These are phyloP conservation scores for Bergia sp. DNA, from an alignment of 92 coral and sea anemone species.

Conservation along the genomic window DNA sequence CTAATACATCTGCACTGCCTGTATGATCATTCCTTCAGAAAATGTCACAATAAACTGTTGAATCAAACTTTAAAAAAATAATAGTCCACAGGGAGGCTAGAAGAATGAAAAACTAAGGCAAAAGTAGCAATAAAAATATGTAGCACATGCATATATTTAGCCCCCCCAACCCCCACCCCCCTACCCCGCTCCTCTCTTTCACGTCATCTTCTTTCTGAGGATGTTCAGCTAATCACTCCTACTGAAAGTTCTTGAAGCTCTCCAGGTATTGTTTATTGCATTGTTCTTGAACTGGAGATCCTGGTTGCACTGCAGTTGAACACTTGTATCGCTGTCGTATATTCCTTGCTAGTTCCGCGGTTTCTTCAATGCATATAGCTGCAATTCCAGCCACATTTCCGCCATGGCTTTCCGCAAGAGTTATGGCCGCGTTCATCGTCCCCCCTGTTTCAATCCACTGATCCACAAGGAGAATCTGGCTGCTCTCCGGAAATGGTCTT, in stretches of 20 bases:
- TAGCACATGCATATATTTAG: no score
- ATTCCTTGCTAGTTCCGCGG: neutral
- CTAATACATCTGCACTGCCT: no score
- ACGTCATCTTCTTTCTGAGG: no score
- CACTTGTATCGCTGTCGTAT: constrained; percentile 8
- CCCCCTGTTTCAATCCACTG: constrained; percentile 51
- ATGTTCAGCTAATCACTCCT: no score
- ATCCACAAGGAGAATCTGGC: constrained; percentile 21
- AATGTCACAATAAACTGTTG: no score
- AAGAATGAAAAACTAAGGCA: no score
- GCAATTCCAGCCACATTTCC: constrained; percentile 14
- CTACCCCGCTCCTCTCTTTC: no score
- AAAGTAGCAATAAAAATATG: no score
- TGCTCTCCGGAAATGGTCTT: neutral
- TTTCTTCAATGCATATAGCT: constrained; percentile 23
- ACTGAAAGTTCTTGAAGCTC: neutral
- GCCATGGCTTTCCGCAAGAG: neutral
- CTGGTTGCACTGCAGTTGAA: constrained; percentile 19
- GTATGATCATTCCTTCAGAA: no score
- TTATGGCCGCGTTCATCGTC: constrained; percentile 36
- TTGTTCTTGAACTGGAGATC: neutral
- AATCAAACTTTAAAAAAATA: no score
- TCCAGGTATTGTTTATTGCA: neutral
- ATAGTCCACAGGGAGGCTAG: no score
- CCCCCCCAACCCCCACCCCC: no score